These are phyloP conservation scores for Conops quadrifasciatus DNA, from an alignment of 2,888 invertebrate species.

Conservation along the genomic window DNA sequence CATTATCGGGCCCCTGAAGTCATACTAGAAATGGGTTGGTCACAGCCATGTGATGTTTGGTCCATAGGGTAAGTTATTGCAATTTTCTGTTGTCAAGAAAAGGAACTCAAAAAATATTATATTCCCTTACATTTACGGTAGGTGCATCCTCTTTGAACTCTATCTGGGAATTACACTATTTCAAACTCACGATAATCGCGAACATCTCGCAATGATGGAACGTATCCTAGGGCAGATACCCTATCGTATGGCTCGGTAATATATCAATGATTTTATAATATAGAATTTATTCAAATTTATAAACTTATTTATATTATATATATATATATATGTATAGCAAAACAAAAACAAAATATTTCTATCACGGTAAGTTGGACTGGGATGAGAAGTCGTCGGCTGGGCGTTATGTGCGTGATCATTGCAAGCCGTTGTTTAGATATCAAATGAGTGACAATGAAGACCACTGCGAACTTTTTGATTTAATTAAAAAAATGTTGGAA, in stretches of 20 bases:
- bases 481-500: conserved; percentile 95
- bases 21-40: conserved; percentile 98
- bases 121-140: conserved; percentile 39
- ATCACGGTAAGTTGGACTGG: conserved; percentile 97
- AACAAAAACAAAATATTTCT: conserved; percentile 97
- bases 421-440: conserved; percentile 96
- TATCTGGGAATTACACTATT: conserved; percentile 98
- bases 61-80: conserved; percentile 79
- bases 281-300: too few species aligned
- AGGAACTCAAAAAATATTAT: background rate
- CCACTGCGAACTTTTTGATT: conserved; percentile 91
- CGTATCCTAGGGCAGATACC: conserved; percentile 96
- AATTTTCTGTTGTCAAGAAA: background rate
- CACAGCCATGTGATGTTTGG: conserved; percentile 99
- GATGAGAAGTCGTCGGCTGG: conserved; percentile 96
- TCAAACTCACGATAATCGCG: conserved; percentile 99
- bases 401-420: conserved; percentile 96
- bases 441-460: conserved; percentile 88
- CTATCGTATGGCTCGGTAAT: conserved; percentile 77
- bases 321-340: conserved; percentile 70
- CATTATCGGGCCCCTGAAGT: conserved; percentile 99
- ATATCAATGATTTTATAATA: conserved; percentile 40
- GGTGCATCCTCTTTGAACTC: conserved; percentile 97
- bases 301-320: too few species aligned
- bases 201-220: conserved; percentile 99